Evolutionary conservation across 37 sponge, comb jelly and placozoan species (phyloP), one percentile per base, ranked within the genome.

Genomic region (Dysidea cf. avara): DNA sequence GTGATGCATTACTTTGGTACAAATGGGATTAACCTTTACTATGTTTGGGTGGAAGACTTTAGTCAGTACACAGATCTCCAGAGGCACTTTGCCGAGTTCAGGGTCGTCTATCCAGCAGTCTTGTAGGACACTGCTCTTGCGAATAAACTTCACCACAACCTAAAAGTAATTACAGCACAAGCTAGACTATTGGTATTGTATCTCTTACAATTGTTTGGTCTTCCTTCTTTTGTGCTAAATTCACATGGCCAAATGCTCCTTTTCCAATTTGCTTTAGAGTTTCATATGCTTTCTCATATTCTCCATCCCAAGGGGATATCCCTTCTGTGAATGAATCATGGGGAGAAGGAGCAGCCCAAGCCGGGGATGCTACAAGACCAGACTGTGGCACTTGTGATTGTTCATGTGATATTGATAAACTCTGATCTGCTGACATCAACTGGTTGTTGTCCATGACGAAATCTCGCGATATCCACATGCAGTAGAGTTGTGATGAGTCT

Each of bases 241-340:
- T 80, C 31, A 95, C 96, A 74, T 85, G 84, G 26, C 96, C 96
- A 78, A 95, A 95, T 0, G 96, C 96, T 57, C 96, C 96, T 39
- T 85, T 88, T 1, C 96, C 96, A 49, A 95, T 67, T 33, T 77
- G 54, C 35, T 43, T 67, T 36, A 88, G 69, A 14, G 83, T 92
- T 36, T 79, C 71, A 51, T 92, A 95, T 53, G 38, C 57, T 13
- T 56, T 37, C 3, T 12, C 58, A 61, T 92, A 95, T 67, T 83
- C 89, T 24, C 96, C 96, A 13, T 68, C 70, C 48, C 58, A 35
- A 7, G 94, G 17, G 7, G 26, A 55, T 4, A 55, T 6, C 3
- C 56, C 56, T 7, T 56, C 28, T 49, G 52, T 49, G 52, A 18
- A 57, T 28, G 22, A 25, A 9, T 57, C 26, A 35, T 30, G 43